Evolutionary conservation across 2,888 invertebrate species (phyloP), one percentile per base, ranked within the genome.

Genomic region (Dusona sp.): DNA sequence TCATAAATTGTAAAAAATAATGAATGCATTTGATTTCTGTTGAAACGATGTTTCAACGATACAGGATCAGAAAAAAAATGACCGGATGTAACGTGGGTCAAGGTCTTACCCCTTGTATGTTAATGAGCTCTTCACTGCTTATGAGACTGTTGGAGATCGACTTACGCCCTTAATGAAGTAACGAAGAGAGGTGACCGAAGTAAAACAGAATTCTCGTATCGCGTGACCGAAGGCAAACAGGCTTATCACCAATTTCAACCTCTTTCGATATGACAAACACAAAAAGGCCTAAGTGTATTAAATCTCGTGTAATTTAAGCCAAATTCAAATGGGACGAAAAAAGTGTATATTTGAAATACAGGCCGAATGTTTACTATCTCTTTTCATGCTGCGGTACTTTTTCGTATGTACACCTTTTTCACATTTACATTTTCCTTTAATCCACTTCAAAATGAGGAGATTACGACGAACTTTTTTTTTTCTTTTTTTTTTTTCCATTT

Each of bases 201-300:
- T 25, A 45, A 75, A 64, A 16, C 9, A 36, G n/a, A 57, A 36
- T 57, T 36, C 61, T 42, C 48, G 45, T 70, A 75, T 75, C 75
- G 75, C 75, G 75, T 75, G 75, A 75, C 57, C 61, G 7, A 19
- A 70, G 61, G 57, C 48, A 61, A 42, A 70, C 25, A 25, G 54
- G 57, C 75, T 75, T 64, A 64, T 75, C 45, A 9, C n/a, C 25
- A 16, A 75, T 61, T 75, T 38, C 38, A 45, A 33, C n/a, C 54
- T 73, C 45, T 75, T 75, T 61, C 42, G 42, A 75, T 75, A 19
- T n/a, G 48, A 65, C 19, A 36, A 36, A 36, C 25, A 51, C 13
- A 11, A 54, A 51, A 29, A 33, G 70, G 48, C 70, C 29, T 48
- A 48, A 45, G 70, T 48, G 3, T 33, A 70, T 70, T 48, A 8